Evolutionary conservation across 2,797 vertebrate genomes (phyloP), one percentile per base, ranked within the genome.

Genomic region (Mus spretus): DNA sequence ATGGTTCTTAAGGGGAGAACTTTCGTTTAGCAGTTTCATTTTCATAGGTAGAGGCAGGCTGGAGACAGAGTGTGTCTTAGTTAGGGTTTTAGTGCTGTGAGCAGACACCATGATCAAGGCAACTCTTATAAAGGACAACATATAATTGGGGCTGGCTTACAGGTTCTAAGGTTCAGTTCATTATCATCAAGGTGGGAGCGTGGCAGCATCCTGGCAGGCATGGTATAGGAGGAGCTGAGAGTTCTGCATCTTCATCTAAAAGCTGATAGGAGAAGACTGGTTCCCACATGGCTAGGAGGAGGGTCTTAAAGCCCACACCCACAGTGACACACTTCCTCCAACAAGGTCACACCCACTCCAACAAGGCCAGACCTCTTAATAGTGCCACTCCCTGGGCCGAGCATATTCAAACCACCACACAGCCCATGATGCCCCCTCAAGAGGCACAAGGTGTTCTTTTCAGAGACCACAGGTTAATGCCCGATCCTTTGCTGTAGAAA

Each of bases 1-100:
- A 82, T 24, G 83, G 53, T 74, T 95, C 67, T 89, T 59, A 72
- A 86, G 57, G 57, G 72, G 1, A 57, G 59, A 94, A 94, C 53
- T 87, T 95, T 19, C 93, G 79, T 31, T 72, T 91, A 11, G 40
- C 34, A 61, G 79, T 83, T 83, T 95, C 44, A 87, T 80, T 83
- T 94, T 53, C 50, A 72, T 13, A 7, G 34, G 4, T 55, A 9
- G 47, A 6, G 22, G 8, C 65, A 24, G 65, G 12, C 12, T 72
- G 47, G 31, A 37, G 50, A 72, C 34, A 55, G 22, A 72, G 85
- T 22, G 47, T 34, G 65, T 17, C 65, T n/a, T 70, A 70, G 65
- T n/a, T 70, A 70, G 65, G 65, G 65, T 7, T 70, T 67, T 67
- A 67, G 28, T 34, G 31, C 65, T 67, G 31, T 67, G 65, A 67